A percentile compares a stretch with the other conserved stretches of the same genome.
Evolutionary conservation across 2,113 vertebrate genomes (phyloP).

Genomic region (Neodon shergylaensis): DNA sequence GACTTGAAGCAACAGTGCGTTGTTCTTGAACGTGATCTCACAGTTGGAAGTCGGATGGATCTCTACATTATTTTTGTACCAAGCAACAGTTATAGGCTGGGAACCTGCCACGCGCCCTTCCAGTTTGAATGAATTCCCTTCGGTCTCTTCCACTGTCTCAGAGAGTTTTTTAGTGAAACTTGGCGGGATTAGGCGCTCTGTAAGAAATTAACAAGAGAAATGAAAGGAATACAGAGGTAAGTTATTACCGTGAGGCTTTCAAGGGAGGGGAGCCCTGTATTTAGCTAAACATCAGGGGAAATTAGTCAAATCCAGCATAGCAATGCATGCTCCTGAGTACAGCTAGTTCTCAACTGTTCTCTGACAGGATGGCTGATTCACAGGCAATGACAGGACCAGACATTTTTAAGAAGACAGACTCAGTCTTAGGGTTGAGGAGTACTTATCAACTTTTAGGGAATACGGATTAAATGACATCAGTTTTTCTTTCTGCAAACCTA

Average conservation of each 20-base stretch:
- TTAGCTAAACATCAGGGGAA: not conserved
- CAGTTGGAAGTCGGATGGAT: constrained; percentile 89
- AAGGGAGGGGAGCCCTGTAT: not conserved
- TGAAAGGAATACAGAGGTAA: not conserved
- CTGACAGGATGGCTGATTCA: not conserved
- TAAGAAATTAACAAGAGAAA: constrained; percentile 60
- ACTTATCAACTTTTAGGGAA: constrained; percentile 41
- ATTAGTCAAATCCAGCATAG: not conserved
- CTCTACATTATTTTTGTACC: constrained; percentile 93
- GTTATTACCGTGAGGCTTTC: not conserved
- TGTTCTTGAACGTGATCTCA: constrained; percentile 95
- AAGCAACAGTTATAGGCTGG: constrained; percentile 92
- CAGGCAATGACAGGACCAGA: not conserved
- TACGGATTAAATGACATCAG: not conserved
- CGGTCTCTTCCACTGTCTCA: constrained; percentile 92
- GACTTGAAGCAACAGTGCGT: constrained; percentile 90
- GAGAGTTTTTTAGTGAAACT: constrained; percentile 96
- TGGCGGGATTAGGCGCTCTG: constrained; percentile 95
- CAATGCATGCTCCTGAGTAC: not conserved
- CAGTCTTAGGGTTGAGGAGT: not conserved
- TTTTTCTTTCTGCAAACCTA: constrained; percentile 2
- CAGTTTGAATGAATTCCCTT: constrained; percentile 94
- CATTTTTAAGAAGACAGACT: constrained; percentile 15
- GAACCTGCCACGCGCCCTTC: constrained; percentile 95
- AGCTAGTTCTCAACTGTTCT: not conserved